Percentiles rank a stretch among this genome's conserved stretches.
phyloP scores from a whole-genome alignment of 2,113 vertebrate genomes.

The Murina feae region DNA sequence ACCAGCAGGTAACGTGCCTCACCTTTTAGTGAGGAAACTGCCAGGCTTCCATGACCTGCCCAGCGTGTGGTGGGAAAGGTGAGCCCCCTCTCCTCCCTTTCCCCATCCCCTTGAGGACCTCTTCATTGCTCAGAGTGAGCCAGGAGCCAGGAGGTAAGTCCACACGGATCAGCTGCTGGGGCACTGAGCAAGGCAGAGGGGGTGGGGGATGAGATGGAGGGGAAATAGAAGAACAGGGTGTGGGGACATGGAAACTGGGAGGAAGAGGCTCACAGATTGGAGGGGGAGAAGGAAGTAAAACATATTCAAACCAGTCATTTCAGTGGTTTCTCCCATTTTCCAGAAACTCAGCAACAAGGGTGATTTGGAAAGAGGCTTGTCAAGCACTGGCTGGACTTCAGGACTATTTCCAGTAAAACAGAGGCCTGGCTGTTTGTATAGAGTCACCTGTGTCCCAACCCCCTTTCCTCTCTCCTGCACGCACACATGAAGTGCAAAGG shows the following conservation, averaged over 20 bases:
- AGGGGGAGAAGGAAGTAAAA: not conserved
- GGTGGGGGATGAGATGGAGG: too few relatives aligned
- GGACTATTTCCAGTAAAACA: not conserved
- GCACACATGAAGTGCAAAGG: not conserved
- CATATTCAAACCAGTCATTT: not conserved
- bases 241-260: not conserved
- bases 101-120: not conserved
- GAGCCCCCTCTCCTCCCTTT: too few relatives aligned
- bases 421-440: not conserved
- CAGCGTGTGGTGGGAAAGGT: too few relatives aligned
- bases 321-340: not conserved
- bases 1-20: too few relatives aligned
- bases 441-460: not conserved
- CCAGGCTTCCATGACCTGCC: too few relatives aligned
- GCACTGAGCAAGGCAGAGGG: not conserved
- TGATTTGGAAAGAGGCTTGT: not conserved
- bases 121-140: not conserved
- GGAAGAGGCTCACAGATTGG: not conserved
- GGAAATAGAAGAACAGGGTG: not conserved
- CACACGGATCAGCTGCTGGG: not conserved
- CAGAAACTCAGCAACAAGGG: not conserved
- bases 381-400: not conserved
- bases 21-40: too few relatives aligned
- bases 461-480: fast-evolving
- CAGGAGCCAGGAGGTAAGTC: not conserved